Conservation (phyloP, 2,888 invertebrate genomes). For the Latrodectus hesperus region DNA sequence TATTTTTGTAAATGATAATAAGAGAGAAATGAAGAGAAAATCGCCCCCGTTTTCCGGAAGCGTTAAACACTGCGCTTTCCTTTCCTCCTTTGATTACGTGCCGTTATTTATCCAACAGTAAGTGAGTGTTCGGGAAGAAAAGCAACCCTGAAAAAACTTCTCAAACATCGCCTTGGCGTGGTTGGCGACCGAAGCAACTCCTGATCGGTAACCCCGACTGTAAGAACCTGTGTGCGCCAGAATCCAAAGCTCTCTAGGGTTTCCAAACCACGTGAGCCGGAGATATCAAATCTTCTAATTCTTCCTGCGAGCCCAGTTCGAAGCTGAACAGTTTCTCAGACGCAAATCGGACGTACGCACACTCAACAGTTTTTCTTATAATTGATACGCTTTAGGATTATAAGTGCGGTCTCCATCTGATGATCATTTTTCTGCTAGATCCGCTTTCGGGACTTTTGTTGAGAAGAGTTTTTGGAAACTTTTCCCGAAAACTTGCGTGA, state of each 20-base stretch:
- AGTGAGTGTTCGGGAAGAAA: background rate
- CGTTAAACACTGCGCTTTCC: background rate
- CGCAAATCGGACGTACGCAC: background rate
- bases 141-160: background rate
- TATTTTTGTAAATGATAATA: no score
- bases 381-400: no score
- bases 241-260: slow-evolving; percentile 64
- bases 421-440: no score
- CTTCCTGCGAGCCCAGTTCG: slow-evolving; percentile 43
- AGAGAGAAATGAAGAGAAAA: no score
- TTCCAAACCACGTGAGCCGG: slow-evolving; percentile 62
- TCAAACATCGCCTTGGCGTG: slow-evolving; percentile 23
- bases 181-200: slow-evolving; percentile 46
- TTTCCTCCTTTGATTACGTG: background rate
- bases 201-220: slow-evolving; percentile 51
- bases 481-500: no score
- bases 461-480: no score
- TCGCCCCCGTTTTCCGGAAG: background rate
- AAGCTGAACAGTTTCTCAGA: slow-evolving; percentile 19
- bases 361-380: no score
- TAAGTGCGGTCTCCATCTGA: no score
- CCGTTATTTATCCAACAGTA: slow-evolving; percentile 3
- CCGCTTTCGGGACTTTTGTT: no score
- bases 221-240: slow-evolving; percentile 64
- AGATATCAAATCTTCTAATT: slow-evolving; percentile 62